phyloP scores from a whole-genome alignment of 2,797 vertebrate genomes.

The Acanthornis magna region DNA sequence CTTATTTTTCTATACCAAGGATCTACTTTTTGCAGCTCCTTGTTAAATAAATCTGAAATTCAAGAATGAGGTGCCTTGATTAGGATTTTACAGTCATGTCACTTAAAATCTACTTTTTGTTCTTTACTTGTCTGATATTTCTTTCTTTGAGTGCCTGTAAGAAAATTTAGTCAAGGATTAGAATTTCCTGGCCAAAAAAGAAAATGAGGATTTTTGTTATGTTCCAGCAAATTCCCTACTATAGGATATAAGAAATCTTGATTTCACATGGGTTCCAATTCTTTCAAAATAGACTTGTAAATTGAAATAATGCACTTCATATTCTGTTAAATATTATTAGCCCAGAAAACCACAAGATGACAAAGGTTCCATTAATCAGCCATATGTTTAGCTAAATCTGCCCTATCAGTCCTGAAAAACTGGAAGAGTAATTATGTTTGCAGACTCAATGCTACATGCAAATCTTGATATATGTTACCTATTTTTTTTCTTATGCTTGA shows the following conservation, averaged over 20 bases:
- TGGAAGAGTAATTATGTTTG: background rate
- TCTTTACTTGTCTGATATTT: background rate
- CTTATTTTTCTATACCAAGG: background rate
- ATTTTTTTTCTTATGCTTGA: background rate
- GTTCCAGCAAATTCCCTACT: background rate
- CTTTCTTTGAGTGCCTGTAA: background rate
- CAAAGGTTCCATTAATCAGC: background rate
- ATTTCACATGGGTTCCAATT: background rate
- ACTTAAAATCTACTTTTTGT: background rate
- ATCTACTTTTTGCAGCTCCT: background rate
- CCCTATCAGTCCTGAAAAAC: accelerated
- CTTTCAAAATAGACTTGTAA: background rate
- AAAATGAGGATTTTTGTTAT: background rate
- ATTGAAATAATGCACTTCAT: background rate
- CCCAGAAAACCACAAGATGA: background rate
- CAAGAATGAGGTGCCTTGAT: background rate
- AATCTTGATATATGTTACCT: background rate
- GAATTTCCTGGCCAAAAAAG: background rate
- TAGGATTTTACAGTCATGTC: background rate
- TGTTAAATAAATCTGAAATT: background rate
- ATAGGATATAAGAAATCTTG: background rate
- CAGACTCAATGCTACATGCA: background rate
- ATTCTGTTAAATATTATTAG: background rate
- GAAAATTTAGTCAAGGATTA: background rate
- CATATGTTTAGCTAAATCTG: background rate